Base-by-base conservation (phyloP, 2,797 vertebrate genomes). In the Thunnus albacares region DNA sequence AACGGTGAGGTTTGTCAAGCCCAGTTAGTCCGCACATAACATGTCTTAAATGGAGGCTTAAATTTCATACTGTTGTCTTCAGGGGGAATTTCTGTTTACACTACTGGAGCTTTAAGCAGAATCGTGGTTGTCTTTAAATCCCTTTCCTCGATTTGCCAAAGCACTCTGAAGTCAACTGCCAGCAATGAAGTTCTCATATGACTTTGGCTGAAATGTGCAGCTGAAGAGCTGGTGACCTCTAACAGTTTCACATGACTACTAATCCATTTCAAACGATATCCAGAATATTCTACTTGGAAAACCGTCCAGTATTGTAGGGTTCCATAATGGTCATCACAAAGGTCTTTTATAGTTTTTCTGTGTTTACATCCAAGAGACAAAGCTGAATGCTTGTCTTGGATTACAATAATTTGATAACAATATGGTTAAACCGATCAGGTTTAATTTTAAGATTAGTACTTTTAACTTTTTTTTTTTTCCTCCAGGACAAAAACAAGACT, bases 251-350 rank as follows among this genome's bases (percentile, higher is more conserved):
- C 45, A 71, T 51, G 56, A 67, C 60, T 2, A 57, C 80, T 78
- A 79, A 89, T 85, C 70, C 68, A 80, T 84, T 72, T 82, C 57
- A 77, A 89, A 89, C 85, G n/a, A 76, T 81, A 82, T 85, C 43
- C 61, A 56, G 60, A 83, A 79, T 66, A 75, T 71, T 69, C 51
- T 55, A 63, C 38, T 58, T 52, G 56, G 69, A 88, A 75, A 71
- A 77, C 49, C 47, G 30, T 75, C 49, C 53, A 38, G 20, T 55
- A 58, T 76, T 67, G 33, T 69, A 66, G 30, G 60, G 53, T 38
- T 73, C 35, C 43, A 18, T 52, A 38, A 69, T 75, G 38, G 57
- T 82, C 55, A 24, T 75, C 82, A 75, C 41, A 80, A 51, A 52
- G 61, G n/a, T 65, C 26, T 58, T 77, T 38, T 61, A 41, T 9